phyloP scores from a whole-genome alignment of 2,888 invertebrate genomes.

The Portevinia maculata region DNA sequence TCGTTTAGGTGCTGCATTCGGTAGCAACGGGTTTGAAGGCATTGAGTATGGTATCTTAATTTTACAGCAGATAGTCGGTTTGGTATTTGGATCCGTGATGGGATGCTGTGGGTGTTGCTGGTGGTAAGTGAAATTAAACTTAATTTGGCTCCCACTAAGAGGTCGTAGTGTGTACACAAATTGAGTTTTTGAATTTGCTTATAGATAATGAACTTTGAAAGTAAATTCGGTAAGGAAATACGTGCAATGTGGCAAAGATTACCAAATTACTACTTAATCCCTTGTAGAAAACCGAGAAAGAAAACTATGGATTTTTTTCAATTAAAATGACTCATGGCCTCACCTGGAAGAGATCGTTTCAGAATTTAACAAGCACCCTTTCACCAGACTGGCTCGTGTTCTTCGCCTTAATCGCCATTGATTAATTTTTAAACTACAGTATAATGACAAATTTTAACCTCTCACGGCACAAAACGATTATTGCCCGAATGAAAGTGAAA shows the following conservation, averaged over 20 bases:
- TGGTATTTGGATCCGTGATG: not conserved
- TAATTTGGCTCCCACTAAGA: not conserved
- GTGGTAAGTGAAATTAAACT: not conserved
- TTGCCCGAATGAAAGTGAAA: slow-evolving; percentile 23
- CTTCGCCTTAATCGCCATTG: not conserved
- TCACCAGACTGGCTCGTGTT: no score
- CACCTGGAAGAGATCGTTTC: no score
- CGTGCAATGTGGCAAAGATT: no score
- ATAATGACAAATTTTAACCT: not conserved
- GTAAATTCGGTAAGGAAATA: no score
- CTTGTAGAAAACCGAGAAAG: not conserved
- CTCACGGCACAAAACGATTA: not conserved
- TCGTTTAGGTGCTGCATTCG: slow-evolving; percentile 18
- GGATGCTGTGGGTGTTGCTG: not conserved
- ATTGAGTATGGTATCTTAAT: slow-evolving; percentile 34
- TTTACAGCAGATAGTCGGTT: slow-evolving; percentile 22
- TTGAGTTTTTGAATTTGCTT: not conserved
- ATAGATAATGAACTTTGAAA: no score
- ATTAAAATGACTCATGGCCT: no score
- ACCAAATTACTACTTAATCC: not conserved
- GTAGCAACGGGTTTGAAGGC: slow-evolving; percentile 41
- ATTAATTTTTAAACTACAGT: not conserved
- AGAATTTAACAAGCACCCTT: no score
- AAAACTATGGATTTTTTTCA: no score
- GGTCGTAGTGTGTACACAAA: not conserved